Evolutionary conservation across 2,113 vertebrate species (phyloP).

Genomic region (Gymnobelideus leadbeateri): DNA sequence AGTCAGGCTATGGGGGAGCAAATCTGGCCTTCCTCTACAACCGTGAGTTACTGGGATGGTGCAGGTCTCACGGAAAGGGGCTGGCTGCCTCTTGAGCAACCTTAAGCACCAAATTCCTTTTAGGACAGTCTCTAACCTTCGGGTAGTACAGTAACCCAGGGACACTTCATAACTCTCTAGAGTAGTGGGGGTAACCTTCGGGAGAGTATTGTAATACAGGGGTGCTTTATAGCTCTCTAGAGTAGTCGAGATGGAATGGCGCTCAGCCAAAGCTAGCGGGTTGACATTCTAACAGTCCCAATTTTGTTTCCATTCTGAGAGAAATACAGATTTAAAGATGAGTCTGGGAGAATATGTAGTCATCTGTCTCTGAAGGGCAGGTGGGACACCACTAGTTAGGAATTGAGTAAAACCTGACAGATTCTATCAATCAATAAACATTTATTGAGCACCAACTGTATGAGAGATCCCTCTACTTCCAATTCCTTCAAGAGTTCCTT

Average conservation of each 20-base stretch:
- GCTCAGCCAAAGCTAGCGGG: background rate
- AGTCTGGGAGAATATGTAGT: background rate
- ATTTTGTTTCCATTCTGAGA: background rate
- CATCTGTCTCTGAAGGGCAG: background rate
- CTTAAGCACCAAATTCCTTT: background rate
- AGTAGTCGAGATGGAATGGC: background rate
- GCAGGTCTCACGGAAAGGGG: background rate
- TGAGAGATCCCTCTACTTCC: background rate
- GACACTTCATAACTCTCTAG: background rate
- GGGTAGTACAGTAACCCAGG: background rate
- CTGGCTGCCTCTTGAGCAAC: background rate
- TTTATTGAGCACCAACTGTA: background rate
- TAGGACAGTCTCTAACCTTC: background rate
- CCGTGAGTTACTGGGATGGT: background rate
- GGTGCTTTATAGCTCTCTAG: background rate
- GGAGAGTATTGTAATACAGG: too few species aligned
- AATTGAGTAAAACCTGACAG: background rate
- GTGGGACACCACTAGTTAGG: background rate
- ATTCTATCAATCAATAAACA: background rate
- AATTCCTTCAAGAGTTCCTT: background rate
- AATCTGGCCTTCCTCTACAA: background rate
- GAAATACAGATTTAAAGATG: background rate
- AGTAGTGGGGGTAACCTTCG: too few species aligned
- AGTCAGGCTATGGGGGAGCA: background rate
- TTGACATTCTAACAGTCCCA: background rate